phyloP scores from a whole-genome alignment of 1,140 invertebrate genomes.

The Calliopsis andreniformis region DNA sequence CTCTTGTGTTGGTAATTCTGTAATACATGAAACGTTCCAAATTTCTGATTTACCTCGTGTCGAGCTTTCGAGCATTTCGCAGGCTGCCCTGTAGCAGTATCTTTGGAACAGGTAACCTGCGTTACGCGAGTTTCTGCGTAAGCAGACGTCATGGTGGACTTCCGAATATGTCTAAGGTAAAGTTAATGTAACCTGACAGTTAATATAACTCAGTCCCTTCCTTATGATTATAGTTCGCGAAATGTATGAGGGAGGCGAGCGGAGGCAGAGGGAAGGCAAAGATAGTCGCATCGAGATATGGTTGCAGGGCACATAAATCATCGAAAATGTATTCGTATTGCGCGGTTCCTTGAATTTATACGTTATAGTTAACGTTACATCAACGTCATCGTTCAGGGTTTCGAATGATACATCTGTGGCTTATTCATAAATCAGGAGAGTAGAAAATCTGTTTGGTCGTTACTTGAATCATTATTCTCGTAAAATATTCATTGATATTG shows the following conservation, averaged over 20 bases:
- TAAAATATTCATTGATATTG: no score
- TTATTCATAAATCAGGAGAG: neutral
- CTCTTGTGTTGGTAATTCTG: no score
- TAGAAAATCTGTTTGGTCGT: no score
- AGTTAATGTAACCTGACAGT: slow-evolving; percentile 45
- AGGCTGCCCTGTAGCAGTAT: neutral
- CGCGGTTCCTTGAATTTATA: neutral
- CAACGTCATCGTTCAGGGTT: slow-evolving; percentile 2
- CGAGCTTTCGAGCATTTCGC: neutral
- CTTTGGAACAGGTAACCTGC: slow-evolving; percentile 6
- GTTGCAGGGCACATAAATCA: slow-evolving; percentile 32
- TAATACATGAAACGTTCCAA: no score
- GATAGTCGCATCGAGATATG: slow-evolving; percentile 24
- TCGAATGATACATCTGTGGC: neutral
- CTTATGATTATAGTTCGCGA: slow-evolving; percentile 36
- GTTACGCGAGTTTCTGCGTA: slow-evolving; percentile 8
- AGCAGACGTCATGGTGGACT: slow-evolving; percentile 28
- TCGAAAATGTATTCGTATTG: slow-evolving; percentile 8
- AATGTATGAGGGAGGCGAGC: slow-evolving; percentile 18
- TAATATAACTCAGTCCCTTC: slow-evolving; percentile 44
- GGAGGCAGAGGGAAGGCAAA: slow-evolving; percentile 13
- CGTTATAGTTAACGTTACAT: slow-evolving; percentile 8
- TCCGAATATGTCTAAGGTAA: slow-evolving; percentile 9
- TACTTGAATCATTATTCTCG: no score
- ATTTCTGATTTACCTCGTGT: no score